A percentile compares a stretch with the other conserved stretches of the same genome.
These are phyloP conservation scores for Silurus meridionalis DNA, from an alignment of 2,113 vertebrate genomes.

Conservation along the genomic window DNA sequence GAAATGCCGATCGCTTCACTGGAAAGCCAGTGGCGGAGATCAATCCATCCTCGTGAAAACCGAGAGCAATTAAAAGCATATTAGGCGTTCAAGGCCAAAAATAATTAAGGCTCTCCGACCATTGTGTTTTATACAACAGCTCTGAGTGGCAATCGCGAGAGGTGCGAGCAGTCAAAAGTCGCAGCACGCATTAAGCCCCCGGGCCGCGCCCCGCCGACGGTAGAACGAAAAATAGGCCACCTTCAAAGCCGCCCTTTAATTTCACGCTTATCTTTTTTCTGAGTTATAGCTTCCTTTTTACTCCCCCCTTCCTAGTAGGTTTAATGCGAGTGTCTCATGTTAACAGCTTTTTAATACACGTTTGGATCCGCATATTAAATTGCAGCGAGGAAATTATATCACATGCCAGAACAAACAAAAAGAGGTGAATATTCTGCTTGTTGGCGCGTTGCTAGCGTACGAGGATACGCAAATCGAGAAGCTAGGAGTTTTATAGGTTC, in stretches of 20 bases:
- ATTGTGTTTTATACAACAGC: conserved; percentile 67
- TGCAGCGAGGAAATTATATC: conserved; percentile 44
- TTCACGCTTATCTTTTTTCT: conserved; percentile 42
- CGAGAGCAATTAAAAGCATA: conserved; percentile 69
- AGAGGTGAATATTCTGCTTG: not conserved
- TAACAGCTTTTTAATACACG: conserved; percentile 43
- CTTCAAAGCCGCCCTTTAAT: conserved; percentile 51
- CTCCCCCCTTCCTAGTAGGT: not conserved
- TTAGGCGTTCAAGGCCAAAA: conserved; percentile 67
- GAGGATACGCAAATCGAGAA: not conserved
- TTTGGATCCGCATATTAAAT: conserved; percentile 57
- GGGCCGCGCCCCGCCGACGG: conserved; percentile 18
- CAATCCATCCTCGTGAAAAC: conserved; percentile 58
- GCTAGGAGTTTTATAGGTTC: not conserved
- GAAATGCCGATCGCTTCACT: conserved; percentile 56
- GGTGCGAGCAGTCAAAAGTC: conserved; percentile 47
- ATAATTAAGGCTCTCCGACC: conserved; percentile 65
- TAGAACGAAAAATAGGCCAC: conserved; percentile 45
- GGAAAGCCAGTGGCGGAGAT: conserved; percentile 53
- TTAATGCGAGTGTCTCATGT: conserved; percentile 43
- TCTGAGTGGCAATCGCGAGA: conserved; percentile 58
- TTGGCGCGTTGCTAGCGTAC: not conserved
- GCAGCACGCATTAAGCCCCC: conserved; percentile 39
- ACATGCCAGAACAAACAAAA: conserved; percentile 36
- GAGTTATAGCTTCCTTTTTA: conserved; percentile 32